Evolutionary conservation across 2,113 vertebrate species (phyloP).

Genomic region (human): DNA sequence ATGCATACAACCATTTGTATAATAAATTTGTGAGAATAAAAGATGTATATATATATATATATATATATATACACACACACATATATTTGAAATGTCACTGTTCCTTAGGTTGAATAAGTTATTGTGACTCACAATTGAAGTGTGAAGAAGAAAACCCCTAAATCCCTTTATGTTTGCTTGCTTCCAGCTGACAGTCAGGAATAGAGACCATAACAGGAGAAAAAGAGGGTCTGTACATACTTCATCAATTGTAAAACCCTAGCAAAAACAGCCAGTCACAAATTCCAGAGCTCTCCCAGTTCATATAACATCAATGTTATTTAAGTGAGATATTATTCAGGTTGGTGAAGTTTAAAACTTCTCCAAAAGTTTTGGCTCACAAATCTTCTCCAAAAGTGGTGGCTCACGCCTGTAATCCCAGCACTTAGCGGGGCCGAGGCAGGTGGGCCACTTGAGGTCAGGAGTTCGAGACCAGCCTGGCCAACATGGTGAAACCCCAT

Average conservation of each 20-base stretch:
- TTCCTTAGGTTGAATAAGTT: slow-evolving; percentile 47
- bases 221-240: not conserved
- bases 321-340: slow-evolving; percentile 46
- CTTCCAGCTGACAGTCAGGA: slow-evolving; percentile 30
- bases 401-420: too few species aligned
- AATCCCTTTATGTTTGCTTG: slow-evolving; percentile 43
- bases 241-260: slow-evolving; percentile 25
- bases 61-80: not conserved
- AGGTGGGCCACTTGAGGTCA: too few species aligned
- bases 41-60: not conserved
- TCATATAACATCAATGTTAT: slow-evolving; percentile 48
- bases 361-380: not conserved
- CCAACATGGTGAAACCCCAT: too few species aligned
- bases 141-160: slow-evolving; percentile 18
- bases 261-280: slow-evolving; percentile 35
- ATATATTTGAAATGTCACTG: slow-evolving; percentile 42
- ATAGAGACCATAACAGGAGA: not conserved
- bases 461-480: too few species aligned
- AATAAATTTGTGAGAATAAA: slow-evolving; percentile 61
- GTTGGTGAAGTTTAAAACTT: slow-evolving; percentile 37
- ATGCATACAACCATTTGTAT: slow-evolving; percentile 26
- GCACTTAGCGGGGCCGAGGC: too few species aligned
- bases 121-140: not conserved
- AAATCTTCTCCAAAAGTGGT: not conserved
- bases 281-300: slow-evolving; percentile 44